Evolutionary conservation across 2,113 vertebrate genomes (phyloP), one percentile per base, ranked within the genome.

Genomic region (Pica pica): DNA sequence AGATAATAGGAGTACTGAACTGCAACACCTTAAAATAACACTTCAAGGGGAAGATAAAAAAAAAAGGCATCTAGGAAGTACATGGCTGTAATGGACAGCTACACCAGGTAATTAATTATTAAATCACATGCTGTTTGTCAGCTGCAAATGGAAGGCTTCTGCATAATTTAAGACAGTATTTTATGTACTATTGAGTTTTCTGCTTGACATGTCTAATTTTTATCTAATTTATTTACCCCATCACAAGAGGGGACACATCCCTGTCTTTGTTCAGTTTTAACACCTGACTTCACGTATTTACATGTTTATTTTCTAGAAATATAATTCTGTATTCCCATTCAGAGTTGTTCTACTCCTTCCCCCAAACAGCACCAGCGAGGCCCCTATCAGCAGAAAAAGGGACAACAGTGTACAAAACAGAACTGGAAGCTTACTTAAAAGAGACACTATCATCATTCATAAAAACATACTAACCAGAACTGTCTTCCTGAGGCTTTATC

Each of bases 61-160:
- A 31, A 68, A 73, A 41, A 61, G 30, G 56, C 35, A 37, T 15
- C 37, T 85, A 55, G 15, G 19, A 91, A 83, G 84, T 35, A 81
- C 24, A 89, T 24, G 14, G 22, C 27, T 35, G 74, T 57, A 92
- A 83, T 30, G 6, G 21, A 90, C 46, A 89, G 53, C 77, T 52
- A 85, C 4, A 61, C 11, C n/a, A 75, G 17, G 19, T 90, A 86
- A 94, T 96, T 95, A 97, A 96, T 96, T 94, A 95, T 96, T 97
- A 84, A 96, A 85, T 70, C 55, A 73, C 8, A 69, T 35, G 82
- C 49, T 93, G 35, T 52, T 90, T 92, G 63, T 90, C 84, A 91
- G 49, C 70, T 93, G 89, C 80, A 92, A 95, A 91, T 95, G 86
- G 75, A 87, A 91, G 61, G 21, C 73, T 90, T 73, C 30, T 97